These are phyloP conservation scores for Amphipyra tragopoginis DNA, from an alignment of 2,888 invertebrate species.

Conservation along the genomic window DNA sequence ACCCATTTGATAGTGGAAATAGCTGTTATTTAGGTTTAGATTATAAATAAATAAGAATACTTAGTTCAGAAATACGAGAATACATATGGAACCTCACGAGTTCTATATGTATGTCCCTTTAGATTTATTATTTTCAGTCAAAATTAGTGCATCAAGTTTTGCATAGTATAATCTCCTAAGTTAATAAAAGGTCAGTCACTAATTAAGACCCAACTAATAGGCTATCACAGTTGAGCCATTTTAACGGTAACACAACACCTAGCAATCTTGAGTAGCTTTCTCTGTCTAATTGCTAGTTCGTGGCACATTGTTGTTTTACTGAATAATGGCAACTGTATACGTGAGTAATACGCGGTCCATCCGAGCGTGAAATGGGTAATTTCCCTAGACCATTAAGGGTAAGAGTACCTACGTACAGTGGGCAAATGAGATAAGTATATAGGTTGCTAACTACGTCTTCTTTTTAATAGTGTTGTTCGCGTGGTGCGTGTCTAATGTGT, in stretches of 20 bases:
- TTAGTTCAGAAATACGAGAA: no score
- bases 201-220: slow-evolving; percentile 25
- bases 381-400: slow-evolving; percentile 70
- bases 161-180: not conserved
- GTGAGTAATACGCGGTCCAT: slow-evolving; percentile 67
- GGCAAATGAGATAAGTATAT: no score
- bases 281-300: slow-evolving; percentile 52
- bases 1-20: no score
- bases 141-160: no score
- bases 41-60: no score
- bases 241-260: slow-evolving; percentile 12
- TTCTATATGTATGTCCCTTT: no score
- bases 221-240: slow-evolving; percentile 15
- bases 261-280: slow-evolving; percentile 30
- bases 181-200: slow-evolving; percentile 10
- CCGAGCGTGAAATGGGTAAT: slow-evolving; percentile 78
- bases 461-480: no score
- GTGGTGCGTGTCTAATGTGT: no score
- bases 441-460: no score
- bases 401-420: slow-evolving; percentile 54
- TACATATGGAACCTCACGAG: no score
- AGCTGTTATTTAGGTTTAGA: no score
- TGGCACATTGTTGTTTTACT: slow-evolving; percentile 57
- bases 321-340: slow-evolving; percentile 62
- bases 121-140: no score